Evolutionary conservation across 2,113 vertebrate species (phyloP), one percentile per base, ranked within the genome.

Genomic region (Calidris pugnax): DNA sequence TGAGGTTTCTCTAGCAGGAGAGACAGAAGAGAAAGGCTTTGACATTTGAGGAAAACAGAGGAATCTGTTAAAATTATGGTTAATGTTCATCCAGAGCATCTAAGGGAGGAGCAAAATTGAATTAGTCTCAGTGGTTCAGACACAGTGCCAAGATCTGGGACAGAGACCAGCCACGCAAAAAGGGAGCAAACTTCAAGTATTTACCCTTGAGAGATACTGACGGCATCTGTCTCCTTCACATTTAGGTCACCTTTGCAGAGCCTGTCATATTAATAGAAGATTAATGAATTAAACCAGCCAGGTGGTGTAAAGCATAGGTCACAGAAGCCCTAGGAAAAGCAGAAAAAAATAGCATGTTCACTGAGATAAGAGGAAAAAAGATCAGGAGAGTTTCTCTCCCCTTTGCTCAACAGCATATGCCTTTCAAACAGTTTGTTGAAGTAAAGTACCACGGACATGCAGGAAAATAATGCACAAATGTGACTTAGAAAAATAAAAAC

Each of bases 291-390:
- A 89, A 97, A 92, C 75, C 60, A 73, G 72, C 68, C 82, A 93
- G 93, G 86, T 97, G 91, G 94, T 92, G 14, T 84, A 91, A 96
- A 84, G 47, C 59, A 83, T 28, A 95, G 93, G 95, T 90, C 95
- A 89, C 48, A 87, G 81, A 76, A 89, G 53, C 62, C 80, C 66
- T 41, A 60, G 63, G 62, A 95, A 87, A 82, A 83, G 19, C 80
- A 73, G 79, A 26, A 73, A 81, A 86, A 90, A 91, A 88, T 84
- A 69, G 37, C 84, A 85, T 51, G 47, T 87, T 94, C 87, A 77
- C 82, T 66, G 77, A 75, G 57, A 93, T 60, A 87, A 57, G 74
- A 87, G 37, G 72, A 59, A 59, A 87, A 96, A 88, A 50, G 57
- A 81, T 72, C 33, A 89, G 60, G 80, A 86, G 47, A 64, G 9